Base-by-base conservation (phyloP, 1,140 invertebrate genomes). In the Dendroctonus ponderosae region DNA sequence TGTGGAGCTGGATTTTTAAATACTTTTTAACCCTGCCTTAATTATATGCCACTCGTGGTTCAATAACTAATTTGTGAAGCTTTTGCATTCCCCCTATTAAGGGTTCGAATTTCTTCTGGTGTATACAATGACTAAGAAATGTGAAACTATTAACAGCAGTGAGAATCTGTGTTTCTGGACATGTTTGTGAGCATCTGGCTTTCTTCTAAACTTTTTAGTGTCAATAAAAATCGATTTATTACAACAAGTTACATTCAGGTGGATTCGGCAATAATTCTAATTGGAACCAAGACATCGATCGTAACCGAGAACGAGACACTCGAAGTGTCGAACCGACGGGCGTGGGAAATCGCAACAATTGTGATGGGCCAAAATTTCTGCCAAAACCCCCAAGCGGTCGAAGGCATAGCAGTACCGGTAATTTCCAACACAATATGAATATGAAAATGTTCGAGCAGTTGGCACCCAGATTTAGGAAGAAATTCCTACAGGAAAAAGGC, bases 331-430 rank as follows among this genome's bases (percentile, higher is more conserved):
- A 85, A 72, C 82, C 82, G 5, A 64, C 71, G 12, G 73, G 76
- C n/a, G 46, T 41, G 15, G 74, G 77, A 67, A 64, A 63, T 64
- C 51, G 67, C 43, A 68, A 70, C 66, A 71, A 69, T 26, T 53
- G 26, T 14, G 69, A 74, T 38, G 62, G 70, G 37, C 5, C 6
- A 6, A 84, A 84, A 70, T 78, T 80, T 70, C 80, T 79, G 67
- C 75, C 37, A 7, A 85, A 85, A 70, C 84, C 84, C 60, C 82
- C 83, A 2, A 81, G 81, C n/a, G 84, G 83, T 7, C 77, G 83
- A 61, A 68, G 79, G 26, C 75, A 79, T 51, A 75, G 76, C 64
- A 76, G 76, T 40, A 78, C 81, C 43, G 77, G 79, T 0, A 74
- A 63, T 58, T 62, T 60, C 14, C 40, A 58, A 39, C 37, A 37